phyloP scores from a whole-genome alignment of 2,797 vertebrate species.

The Malurus splendens region DNA sequence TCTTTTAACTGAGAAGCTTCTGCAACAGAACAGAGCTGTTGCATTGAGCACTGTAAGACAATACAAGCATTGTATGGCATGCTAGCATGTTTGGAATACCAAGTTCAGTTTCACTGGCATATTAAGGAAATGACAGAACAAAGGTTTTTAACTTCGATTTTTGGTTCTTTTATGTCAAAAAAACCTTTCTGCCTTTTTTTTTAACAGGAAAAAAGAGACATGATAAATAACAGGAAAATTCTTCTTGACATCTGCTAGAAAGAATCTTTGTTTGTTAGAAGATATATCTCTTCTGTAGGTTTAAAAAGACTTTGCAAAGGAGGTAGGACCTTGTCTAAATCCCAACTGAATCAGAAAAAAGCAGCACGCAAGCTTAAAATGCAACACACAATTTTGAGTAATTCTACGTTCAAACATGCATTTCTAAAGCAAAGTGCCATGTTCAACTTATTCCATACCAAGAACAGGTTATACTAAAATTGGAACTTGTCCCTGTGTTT shows the following conservation, averaged over 20 bases:
- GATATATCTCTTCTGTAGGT: neutral
- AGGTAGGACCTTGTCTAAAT: neutral
- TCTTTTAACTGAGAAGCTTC: neutral
- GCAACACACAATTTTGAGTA: neutral
- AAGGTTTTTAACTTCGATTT: neutral
- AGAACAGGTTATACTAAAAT: neutral
- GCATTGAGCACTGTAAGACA: neutral
- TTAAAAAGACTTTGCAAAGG: neutral
- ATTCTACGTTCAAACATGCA: neutral
- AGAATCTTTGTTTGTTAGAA: neutral
- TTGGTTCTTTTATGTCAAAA: neutral
- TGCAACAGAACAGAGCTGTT: neutral
- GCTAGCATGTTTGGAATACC: neutral
- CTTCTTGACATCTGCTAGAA: neutral
- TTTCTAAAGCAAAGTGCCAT: neutral
- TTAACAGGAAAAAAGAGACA: neutral
- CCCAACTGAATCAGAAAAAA: neutral
- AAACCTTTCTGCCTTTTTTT: neutral
- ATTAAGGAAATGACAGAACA: neutral
- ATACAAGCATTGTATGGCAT: neutral
- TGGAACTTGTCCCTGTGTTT: neutral
- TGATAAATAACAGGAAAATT: neutral
- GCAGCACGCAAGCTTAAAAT: neutral
- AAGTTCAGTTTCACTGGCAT: neutral
- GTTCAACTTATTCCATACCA: neutral